These are phyloP conservation scores for Didymodactylos carnosus DNA, from an alignment of 2,888 invertebrate genomes.

Conservation along the genomic window DNA sequence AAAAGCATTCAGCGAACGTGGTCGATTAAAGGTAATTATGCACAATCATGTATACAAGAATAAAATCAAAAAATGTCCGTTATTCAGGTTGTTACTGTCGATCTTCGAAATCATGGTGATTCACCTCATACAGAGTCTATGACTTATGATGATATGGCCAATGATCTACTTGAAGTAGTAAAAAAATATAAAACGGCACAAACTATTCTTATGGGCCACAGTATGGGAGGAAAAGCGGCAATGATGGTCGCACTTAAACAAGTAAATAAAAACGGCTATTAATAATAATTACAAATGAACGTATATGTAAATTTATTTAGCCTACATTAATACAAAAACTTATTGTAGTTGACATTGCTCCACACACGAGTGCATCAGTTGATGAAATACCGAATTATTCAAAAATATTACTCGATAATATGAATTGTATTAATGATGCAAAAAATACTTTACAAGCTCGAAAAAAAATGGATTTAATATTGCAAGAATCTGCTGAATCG, in stretches of 20 bases:
- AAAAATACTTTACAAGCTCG: not conserved
- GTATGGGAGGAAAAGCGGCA: slow-evolving; percentile 79
- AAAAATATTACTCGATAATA: not conserved
- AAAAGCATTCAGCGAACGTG: slow-evolving; percentile 44
- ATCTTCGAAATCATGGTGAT: slow-evolving; percentile 83
- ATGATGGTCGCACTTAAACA: slow-evolving; percentile 54
- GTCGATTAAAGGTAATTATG: slow-evolving; percentile 44
- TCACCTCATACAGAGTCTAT: slow-evolving; percentile 58
- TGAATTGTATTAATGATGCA: not conserved
- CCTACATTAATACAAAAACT: not conserved
- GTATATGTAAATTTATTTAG: not conserved
- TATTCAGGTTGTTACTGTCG: slow-evolving; percentile 52
- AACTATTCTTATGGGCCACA: slow-evolving; percentile 57
- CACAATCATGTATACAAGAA: too few relatives aligned
- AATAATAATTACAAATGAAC: not conserved
- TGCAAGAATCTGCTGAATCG: not conserved
- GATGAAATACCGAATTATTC: slow-evolving; percentile 1
- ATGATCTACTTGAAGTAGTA: slow-evolving; percentile 43
- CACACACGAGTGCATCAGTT: slow-evolving; percentile 2
- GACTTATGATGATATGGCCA: slow-evolving; percentile 51
- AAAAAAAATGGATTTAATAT: not conserved
- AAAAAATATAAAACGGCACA: slow-evolving; percentile 16
- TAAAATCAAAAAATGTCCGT: not conserved
- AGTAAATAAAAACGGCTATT: not conserved
- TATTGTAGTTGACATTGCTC: slow-evolving; percentile 13